Evolutionary conservation across 2,113 vertebrate genomes (phyloP), one percentile per base, ranked within the genome.

Genomic region (Sinocyclocheilus maitianheensis): DNA sequence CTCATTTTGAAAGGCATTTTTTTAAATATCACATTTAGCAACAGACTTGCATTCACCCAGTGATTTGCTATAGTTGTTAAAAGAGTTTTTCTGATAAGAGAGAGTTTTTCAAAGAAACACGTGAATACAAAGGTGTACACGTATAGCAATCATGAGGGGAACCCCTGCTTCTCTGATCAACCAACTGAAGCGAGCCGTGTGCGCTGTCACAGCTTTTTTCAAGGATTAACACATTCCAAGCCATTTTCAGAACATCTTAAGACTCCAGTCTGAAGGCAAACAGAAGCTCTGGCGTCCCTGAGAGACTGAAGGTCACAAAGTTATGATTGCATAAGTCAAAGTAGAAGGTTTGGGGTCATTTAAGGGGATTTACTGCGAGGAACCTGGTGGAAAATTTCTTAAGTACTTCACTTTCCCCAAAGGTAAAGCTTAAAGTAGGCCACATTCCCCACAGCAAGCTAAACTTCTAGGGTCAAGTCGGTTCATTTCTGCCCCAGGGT

Each of bases 191-290:
- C 16, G 43, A 71, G 53, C 67, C 46, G 69, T 65, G 55, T 80
- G 65, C 14, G 12, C 77, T 34, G 84, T 84, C 51, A 85, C 74
- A 83, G 79, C 90, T 90, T 89, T 84, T 91, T 90, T 20, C 14
- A 77, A 74, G 88, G 90, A 92, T 94, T 92, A 92, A 93, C 88
- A 91, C 86, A 91, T 92, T 88, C 90, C 84, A 85, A 89, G 79
- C 69, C 81, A 48, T 63, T 84, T 63, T 86, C 65, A 62, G 72
- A 83, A 85, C 89, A 79, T 83, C 89, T 89, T 90, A 91, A 92
- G 86, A 90, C 89, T 89, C 79, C 86, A 84, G 84, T 91, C 90
- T 89, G 87, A 90, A 90, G 87, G 85, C 88, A 82, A 89, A 92
- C 87, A 90, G 90, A 87, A 85, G 88, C 85, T 88, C 85, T 84